phyloP scores from a whole-genome alignment of 2,888 invertebrate genomes.

The Lepas anatifera region DNA sequence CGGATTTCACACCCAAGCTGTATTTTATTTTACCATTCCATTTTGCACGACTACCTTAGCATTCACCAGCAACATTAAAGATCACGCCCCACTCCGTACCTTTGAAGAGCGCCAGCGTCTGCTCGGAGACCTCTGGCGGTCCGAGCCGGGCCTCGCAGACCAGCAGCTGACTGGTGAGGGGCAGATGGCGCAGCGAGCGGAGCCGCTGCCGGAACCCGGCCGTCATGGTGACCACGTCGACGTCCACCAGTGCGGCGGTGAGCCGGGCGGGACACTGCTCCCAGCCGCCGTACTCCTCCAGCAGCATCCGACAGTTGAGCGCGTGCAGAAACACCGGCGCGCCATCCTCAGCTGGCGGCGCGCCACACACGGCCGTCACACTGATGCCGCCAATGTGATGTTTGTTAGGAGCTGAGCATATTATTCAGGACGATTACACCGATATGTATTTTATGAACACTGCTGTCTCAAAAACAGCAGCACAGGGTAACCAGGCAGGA shows the following conservation, averaged over 20 bases:
- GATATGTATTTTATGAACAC: too few relatives aligned
- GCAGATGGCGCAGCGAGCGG: slow-evolving; percentile 71
- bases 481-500: too few relatives aligned
- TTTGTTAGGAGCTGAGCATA: too few relatives aligned
- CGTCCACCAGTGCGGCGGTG: slow-evolving; percentile 21
- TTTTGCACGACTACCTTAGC: too few relatives aligned
- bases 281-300: slow-evolving; percentile 69
- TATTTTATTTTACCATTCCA: too few relatives aligned
- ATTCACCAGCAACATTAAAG: too few relatives aligned
- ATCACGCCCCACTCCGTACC: too few relatives aligned
- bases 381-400: not conserved
- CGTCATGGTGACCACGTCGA: slow-evolving; percentile 67
- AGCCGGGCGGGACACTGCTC: slow-evolving; percentile 44
- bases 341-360: slow-evolving; percentile 64
- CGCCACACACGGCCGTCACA: slow-evolving; percentile 29
- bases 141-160: slow-evolving; percentile 74
- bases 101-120: slow-evolving; percentile 53
- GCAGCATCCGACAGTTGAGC: slow-evolving; percentile 77
- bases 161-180: slow-evolving; percentile 78
- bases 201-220: slow-evolving; percentile 63
- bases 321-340: slow-evolving; percentile 86
- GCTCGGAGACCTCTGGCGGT: slow-evolving; percentile 54
- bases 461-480: too few relatives aligned
- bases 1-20: too few relatives aligned
- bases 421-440: too few relatives aligned